Percentiles rank a stretch among this genome's conserved stretches.
These are phyloP conservation scores for Sceloporus tristichus DNA, from an alignment of 2,113 vertebrate species.

Conservation along the genomic window DNA sequence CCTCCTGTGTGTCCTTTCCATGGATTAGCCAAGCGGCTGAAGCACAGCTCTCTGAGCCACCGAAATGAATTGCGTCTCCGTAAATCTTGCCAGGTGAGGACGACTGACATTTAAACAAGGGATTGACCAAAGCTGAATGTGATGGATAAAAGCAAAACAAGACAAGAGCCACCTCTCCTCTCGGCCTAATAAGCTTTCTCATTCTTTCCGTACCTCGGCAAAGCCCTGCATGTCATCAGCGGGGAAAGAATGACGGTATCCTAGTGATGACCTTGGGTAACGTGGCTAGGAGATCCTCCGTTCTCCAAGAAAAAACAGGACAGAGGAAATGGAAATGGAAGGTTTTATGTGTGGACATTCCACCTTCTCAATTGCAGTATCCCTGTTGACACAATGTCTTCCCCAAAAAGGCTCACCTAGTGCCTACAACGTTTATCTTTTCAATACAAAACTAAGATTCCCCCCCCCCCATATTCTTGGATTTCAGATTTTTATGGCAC, in stretches of 20 bases:
- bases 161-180: not conserved
- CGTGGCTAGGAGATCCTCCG: not conserved
- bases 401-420: too few species aligned
- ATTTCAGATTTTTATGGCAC: too few species aligned
- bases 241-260: not conserved
- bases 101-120: slow-evolving; percentile 53
- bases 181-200: not conserved
- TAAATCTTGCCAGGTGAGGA: slow-evolving; percentile 64
- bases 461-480: too few species aligned
- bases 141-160: not conserved
- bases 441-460: too few species aligned
- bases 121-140: slow-evolving; percentile 12
- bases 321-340: too few species aligned
- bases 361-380: too few species aligned
- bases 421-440: too few species aligned
- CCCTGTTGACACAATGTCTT: too few species aligned
- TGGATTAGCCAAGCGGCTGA: slow-evolving; percentile 64
- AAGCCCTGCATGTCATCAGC: not conserved
- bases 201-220: slow-evolving; percentile 5
- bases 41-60: slow-evolving; percentile 62
- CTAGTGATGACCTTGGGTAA: not conserved
- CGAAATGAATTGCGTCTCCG: slow-evolving; percentile 63
- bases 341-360: not conserved
- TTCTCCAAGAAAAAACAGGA: not conserved
- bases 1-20: slow-evolving; percentile 51